Evolutionary conservation across 2,797 vertebrate genomes (phyloP).

Genomic region (Dipus sagitta): DNA sequence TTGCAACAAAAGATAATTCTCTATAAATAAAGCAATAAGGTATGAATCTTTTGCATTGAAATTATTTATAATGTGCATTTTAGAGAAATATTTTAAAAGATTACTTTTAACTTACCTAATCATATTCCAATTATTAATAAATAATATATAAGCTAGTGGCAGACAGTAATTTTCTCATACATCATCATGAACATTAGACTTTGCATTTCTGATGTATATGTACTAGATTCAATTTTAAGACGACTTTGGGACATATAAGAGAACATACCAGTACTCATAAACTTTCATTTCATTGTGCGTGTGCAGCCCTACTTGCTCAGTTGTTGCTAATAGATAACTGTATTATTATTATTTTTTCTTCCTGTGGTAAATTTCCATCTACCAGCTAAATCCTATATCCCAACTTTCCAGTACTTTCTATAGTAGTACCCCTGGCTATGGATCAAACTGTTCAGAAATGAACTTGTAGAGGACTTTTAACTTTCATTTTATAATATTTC

Average conservation of each 20-base stretch:
- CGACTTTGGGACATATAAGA: neutral
- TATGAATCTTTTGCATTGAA: neutral
- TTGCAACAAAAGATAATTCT: neutral
- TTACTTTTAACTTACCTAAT: neutral
- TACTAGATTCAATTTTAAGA: neutral
- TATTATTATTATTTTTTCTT: too few species aligned
- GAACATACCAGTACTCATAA: too few species aligned
- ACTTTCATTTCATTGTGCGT: too few species aligned
- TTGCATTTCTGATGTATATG: neutral
- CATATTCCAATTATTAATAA: neutral
- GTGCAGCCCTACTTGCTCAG: neutral
- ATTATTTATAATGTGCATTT: neutral
- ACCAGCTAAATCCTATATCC: too few species aligned
- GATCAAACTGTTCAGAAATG: too few species aligned
- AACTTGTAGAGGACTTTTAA: too few species aligned
- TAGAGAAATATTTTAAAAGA: neutral
- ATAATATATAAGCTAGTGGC: neutral
- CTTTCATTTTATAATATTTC: too few species aligned
- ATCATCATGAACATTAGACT: neutral
- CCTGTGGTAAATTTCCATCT: too few species aligned
- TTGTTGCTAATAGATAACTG: neutral
- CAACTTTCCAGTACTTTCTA: too few species aligned
- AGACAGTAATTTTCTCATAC: neutral
- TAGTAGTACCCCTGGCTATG: too few species aligned
- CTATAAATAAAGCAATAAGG: neutral